A percentile compares a stretch with the other conserved stretches of the same genome.
Evolutionary conservation across 2,113 vertebrate species (phyloP).

Genomic region (Caranx melampygus): DNA sequence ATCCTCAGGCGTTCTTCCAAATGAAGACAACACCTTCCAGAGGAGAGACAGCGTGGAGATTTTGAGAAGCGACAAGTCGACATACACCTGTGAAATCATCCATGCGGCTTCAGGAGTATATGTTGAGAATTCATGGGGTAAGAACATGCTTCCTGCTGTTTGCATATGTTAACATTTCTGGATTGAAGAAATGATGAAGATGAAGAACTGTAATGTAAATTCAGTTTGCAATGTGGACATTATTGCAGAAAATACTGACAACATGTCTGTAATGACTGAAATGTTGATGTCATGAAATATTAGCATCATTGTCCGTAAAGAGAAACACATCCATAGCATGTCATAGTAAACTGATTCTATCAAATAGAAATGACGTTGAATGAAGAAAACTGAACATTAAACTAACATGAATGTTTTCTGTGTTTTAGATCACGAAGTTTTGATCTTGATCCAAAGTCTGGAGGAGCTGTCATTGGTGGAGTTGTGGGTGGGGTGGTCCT

Average conservation of each 20-base stretch:
- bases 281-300: too few relatives aligned
- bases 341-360: background rate
- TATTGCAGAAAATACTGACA: background rate
- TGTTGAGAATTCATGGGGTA: constrained; percentile 7
- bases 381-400: background rate
- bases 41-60: constrained; percentile 51
- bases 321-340: background rate
- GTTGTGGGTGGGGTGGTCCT: fast-evolving
- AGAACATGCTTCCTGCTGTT: background rate
- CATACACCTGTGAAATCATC: constrained; percentile 34
- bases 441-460: fast-evolving
- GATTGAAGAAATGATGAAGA: too few relatives aligned
- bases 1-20: constrained; percentile 19
- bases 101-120: fast-evolving
- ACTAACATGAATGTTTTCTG: background rate
- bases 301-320: background rate
- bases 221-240: background rate
- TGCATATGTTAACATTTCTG: too few relatives aligned
- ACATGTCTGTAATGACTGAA: background rate
- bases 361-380: background rate
- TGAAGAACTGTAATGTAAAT: too few relatives aligned
- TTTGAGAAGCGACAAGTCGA: background rate
- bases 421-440: background rate
- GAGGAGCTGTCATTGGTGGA: fast-evolving
- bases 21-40: constrained; percentile 62